Evolutionary conservation across 2,797 vertebrate genomes (phyloP), one percentile per base, ranked within the genome.

Genomic region (Telmatherina bonti): DNA sequence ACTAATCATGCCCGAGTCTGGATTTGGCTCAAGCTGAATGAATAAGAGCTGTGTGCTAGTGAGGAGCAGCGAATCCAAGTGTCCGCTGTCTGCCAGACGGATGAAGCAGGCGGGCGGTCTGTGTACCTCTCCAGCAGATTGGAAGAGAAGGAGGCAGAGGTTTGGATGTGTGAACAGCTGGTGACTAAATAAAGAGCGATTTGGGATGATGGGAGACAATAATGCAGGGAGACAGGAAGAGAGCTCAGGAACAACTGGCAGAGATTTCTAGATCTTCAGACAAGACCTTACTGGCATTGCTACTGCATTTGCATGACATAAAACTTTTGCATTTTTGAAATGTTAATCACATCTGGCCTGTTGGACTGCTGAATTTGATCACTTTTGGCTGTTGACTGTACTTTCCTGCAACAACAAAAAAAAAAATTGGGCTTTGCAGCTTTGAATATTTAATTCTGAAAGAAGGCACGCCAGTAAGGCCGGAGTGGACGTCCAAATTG

Each of bases 91-190:
- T 63, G 76, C 67, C 74, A 82, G 83, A 71, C 60, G 24, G 76
- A 71, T 69, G 52, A n/a, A 81, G 70, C 67, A 61, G 62, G 63
- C 79, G n/a, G 75, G 35, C 64, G 24, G 67, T 62, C 71, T 72
- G 70, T 70, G 72, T 36, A 68, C 60, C 72, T 74, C 54, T 51
- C 49, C 3, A 22, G 76, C 66, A 84, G 75, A 67, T 45, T 72
- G 70, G 70, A 75, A 54, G 62, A 22, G 29, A 53, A 75, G 55
- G 68, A 65, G 62, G 77, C 64, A 54, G 70, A 64, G 72, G 76
- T 80, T 63, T 79, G 47, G 62, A 85, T 83, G 78, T 72, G 62
- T 41, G 47, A 82, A 80, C 88, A 88, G 86, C 80, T 88, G 78
- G 67, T 51, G 74, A 59, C 22, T 72, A 76, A 72, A 70, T 66